phyloP scores from a whole-genome alignment of 2,888 invertebrate genomes.

The Morinoia aosen region DNA sequence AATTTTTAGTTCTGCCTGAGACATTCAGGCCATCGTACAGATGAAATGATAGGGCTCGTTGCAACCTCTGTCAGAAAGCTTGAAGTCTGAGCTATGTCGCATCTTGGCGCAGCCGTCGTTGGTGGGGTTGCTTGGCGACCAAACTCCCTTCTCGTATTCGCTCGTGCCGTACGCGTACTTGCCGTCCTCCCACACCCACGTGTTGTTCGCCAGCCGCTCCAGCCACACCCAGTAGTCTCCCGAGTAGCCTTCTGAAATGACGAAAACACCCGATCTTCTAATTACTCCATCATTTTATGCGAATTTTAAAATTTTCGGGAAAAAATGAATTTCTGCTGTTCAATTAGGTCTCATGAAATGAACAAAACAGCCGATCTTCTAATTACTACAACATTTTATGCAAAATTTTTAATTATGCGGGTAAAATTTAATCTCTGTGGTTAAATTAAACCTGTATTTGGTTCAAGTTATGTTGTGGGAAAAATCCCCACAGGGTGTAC shows the following conservation, averaged over 20 bases:
- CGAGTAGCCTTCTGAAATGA: background rate
- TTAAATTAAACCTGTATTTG: too few relatives aligned
- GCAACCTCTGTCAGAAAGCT: background rate
- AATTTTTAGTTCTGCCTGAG: too few relatives aligned
- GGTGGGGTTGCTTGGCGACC: background rate
- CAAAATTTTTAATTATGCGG: too few relatives aligned
- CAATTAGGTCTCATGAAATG: too few relatives aligned
- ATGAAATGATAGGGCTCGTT: background rate
- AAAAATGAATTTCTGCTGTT: too few relatives aligned
- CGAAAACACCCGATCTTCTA: background rate
- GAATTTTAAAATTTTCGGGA: too few relatives aligned
- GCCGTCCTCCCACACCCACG: slow-evolving; percentile 4
- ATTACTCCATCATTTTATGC: too few relatives aligned
- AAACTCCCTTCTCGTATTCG: background rate
- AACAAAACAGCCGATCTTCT: too few relatives aligned
- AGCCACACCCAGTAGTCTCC: slow-evolving; percentile 12
- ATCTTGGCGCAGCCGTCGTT: background rate
- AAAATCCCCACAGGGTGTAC: too few relatives aligned
- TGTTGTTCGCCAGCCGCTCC: background rate
- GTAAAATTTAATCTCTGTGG: too few relatives aligned
- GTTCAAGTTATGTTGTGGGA: too few relatives aligned
- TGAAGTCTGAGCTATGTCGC: background rate
- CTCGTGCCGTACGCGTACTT: background rate
- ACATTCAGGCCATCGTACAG: background rate
- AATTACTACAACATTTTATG: too few relatives aligned